Percentiles rank a stretch among this genome's conserved stretches.
Conservation (phyloP, 2,888 invertebrate genomes). For the Eulithis prunata region DNA sequence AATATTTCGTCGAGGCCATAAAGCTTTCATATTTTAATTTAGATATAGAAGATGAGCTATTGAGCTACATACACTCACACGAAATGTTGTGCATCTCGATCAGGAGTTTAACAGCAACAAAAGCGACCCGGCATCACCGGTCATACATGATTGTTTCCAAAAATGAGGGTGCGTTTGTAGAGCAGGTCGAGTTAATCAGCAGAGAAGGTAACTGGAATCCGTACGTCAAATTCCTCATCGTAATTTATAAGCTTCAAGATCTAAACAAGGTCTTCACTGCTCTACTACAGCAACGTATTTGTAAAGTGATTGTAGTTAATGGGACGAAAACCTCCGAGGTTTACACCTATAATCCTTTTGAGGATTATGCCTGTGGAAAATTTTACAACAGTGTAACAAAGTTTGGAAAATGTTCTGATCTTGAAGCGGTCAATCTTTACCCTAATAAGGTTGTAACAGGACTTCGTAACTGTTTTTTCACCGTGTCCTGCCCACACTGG, state of each 20-base stretch:
- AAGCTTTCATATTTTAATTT: constrained; percentile 38
- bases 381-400: constrained; percentile 53
- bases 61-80: constrained; percentile 40
- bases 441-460: constrained; percentile 53
- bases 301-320: constrained; percentile 53
- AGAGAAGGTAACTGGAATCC: constrained; percentile 58
- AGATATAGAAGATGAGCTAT: constrained; percentile 27
- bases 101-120: background rate
- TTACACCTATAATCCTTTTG: constrained; percentile 64
- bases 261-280: constrained; percentile 53
- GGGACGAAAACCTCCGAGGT: constrained; percentile 49
- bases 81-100: constrained; percentile 11
- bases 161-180: constrained; percentile 39
- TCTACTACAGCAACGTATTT: constrained; percentile 50
- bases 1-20: constrained; percentile 38
- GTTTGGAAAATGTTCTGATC: constrained; percentile 54
- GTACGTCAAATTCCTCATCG: constrained; percentile 50
- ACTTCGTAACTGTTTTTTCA: constrained; percentile 59
- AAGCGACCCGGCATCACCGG: background rate
- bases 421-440: constrained; percentile 43
- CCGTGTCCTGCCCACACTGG: constrained; percentile 52
- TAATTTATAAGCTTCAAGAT: constrained; percentile 44
- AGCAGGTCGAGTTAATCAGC: constrained; percentile 39
- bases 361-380: constrained; percentile 65
- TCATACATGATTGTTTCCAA: constrained; percentile 50